phyloP scores from a whole-genome alignment of 2,113 vertebrate genomes.

The Hyperopisus bebe region DNA sequence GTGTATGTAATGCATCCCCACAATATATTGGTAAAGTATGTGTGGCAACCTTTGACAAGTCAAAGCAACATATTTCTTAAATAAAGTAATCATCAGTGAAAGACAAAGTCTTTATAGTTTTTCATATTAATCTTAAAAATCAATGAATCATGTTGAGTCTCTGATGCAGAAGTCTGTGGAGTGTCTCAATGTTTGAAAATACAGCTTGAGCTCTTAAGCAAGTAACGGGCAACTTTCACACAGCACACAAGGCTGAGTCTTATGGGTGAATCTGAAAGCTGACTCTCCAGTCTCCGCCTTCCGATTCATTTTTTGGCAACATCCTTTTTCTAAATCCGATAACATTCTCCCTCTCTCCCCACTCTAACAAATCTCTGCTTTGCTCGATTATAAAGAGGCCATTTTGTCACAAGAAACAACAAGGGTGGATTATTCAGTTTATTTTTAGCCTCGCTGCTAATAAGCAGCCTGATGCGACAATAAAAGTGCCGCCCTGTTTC shows the following conservation, averaged over 20 bases:
- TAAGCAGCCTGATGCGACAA: not conserved
- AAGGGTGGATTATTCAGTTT: constrained; percentile 10
- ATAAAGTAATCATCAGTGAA: not conserved
- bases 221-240: not conserved
- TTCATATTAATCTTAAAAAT: not conserved
- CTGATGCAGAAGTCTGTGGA: not conserved
- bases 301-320: not conserved
- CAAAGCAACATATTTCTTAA: not conserved
- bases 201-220: not conserved
- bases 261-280: not conserved
- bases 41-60: not conserved
- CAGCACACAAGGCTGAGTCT: not conserved
- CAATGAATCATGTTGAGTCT: not conserved
- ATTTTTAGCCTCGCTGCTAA: not conserved
- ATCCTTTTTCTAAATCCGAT: not conserved
- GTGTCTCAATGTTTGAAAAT: not conserved
- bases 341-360: not conserved
- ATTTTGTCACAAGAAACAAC: constrained; percentile 20
- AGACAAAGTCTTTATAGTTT: not conserved
- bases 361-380: not conserved
- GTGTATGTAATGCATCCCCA: not conserved
- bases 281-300: not conserved
- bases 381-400: not conserved
- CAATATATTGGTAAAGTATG: not conserved
- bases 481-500: not conserved